Conservation (phyloP, 2,113 vertebrate species). For the Fregata magnificens region DNA sequence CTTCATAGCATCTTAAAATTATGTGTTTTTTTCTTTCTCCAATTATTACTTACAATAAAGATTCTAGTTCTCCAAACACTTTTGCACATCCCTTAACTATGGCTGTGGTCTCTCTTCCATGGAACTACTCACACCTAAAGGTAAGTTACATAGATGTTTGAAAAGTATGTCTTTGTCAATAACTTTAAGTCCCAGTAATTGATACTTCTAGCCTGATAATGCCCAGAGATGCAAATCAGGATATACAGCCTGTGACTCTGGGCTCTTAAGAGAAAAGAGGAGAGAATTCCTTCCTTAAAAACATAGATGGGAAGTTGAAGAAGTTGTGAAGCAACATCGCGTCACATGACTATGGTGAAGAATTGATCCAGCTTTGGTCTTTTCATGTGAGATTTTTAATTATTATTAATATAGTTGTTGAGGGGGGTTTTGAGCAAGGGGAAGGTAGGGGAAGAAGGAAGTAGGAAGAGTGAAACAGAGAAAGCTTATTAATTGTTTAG, state of each 20-base stretch:
- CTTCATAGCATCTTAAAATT: neutral
- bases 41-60: neutral
- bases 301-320: neutral
- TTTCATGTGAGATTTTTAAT: neutral
- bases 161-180: neutral
- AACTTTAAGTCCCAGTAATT: neutral
- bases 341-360: neutral
- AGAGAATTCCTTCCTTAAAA: neutral
- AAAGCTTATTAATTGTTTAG: neutral
- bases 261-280: neutral
- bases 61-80: neutral
- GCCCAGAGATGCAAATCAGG: neutral
- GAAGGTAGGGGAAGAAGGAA: neutral
- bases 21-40: neutral
- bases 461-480: neutral
- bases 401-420: neutral
- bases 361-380: neutral
- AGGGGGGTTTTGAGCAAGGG: accelerated
- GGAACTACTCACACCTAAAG: neutral
- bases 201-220: neutral
- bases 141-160: neutral
- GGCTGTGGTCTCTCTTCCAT: neutral
- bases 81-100: neutral
- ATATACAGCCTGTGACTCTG: neutral
- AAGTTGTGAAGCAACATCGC: neutral